Evolutionary conservation across 2,888 invertebrate genomes (phyloP), one percentile per base, ranked within the genome.

Genomic region (Caenorhabditis parvicauda): DNA sequence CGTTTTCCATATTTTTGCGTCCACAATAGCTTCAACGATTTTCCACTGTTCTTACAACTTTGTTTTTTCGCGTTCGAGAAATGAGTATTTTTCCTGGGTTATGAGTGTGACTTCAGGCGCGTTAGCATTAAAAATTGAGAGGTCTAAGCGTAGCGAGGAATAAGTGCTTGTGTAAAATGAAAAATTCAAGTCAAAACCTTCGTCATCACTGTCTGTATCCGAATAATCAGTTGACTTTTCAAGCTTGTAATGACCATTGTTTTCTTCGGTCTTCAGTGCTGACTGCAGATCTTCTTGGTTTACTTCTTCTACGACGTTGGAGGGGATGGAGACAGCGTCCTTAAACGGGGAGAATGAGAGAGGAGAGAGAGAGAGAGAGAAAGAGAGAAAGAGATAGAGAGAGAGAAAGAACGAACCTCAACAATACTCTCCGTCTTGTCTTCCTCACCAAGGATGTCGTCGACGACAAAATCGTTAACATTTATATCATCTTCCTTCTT

Each of bases 401-500:
- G n/a, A n/a, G n/a, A 32, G 9, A 9, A 32, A 12, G 9, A 12
- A 32, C 56, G 29, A 38, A 43, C n/a, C 43, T 54, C 39, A 43
- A 53, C 35, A 48, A 38, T 22, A 48, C 44, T 14, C 52, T 58
- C 54, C 4, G 51, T 28, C n/a, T 42, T 17, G 19, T 51, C 51
- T 3, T 49, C 49, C 27, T 39, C 39, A 19, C 41, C 2, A 9
- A 41, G 12, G 3, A 51, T 29, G 2, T 14, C 28, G 22, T 54
- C 58, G 53, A 62, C 48, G 25, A 62, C 17, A 32, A 62, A 25
- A 32, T 62, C 62, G 32, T 62, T 62, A 51, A 62, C 54, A 42
- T 62, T 54, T 21, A 59, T 35, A 50, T 54, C 54, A 39, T 39
- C 39, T 7, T 39, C n/a, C 53, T 45, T 5, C 43, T 38, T 24